Conservation (phyloP, 2,797 vertebrate species). For the Sarcoramphus papa region DNA sequence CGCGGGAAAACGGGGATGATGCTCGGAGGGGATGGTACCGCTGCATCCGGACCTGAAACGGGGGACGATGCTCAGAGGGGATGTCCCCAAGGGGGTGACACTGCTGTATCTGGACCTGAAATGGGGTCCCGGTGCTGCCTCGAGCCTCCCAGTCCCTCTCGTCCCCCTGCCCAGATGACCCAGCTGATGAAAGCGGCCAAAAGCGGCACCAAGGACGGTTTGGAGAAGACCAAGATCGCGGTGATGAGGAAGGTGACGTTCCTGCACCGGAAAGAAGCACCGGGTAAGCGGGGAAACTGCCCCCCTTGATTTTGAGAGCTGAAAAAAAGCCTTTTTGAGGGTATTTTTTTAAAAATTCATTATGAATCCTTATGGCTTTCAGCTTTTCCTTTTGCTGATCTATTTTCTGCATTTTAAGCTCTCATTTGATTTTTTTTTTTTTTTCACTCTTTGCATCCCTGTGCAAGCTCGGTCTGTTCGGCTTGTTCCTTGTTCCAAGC, state of each 20-base stretch:
- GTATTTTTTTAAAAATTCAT: fast-evolving
- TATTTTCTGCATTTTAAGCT: background rate
- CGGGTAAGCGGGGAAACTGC: conserved; percentile 65
- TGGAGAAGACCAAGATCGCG: conserved; percentile 87
- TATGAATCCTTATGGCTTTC: background rate
- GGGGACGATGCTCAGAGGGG: background rate
- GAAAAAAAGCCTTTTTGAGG: background rate
- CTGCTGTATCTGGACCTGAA: fast-evolving
- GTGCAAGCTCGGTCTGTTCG: background rate
- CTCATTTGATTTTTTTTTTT: background rate
- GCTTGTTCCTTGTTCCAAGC: background rate
- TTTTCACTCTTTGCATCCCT: background rate
- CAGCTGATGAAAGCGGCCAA: conserved; percentile 90
- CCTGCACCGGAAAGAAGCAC: conserved; percentile 81
- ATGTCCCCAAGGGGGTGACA: background rate
- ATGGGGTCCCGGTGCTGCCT: background rate
- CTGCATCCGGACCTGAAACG: background rate
- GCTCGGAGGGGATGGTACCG: too few relatives aligned
- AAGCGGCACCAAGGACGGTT: conserved; percentile 84
- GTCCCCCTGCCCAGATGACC: conserved; percentile 79
- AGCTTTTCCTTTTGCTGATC: background rate
- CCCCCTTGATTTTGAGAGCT: background rate
- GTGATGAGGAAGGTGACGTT: conserved; percentile 89
- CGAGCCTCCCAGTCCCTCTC: background rate
- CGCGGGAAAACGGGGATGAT: background rate